Percentiles rank a stretch among this genome's conserved stretches.
Conservation (phyloP, 1,140 invertebrate species). For the Bicyclus anynana region DNA sequence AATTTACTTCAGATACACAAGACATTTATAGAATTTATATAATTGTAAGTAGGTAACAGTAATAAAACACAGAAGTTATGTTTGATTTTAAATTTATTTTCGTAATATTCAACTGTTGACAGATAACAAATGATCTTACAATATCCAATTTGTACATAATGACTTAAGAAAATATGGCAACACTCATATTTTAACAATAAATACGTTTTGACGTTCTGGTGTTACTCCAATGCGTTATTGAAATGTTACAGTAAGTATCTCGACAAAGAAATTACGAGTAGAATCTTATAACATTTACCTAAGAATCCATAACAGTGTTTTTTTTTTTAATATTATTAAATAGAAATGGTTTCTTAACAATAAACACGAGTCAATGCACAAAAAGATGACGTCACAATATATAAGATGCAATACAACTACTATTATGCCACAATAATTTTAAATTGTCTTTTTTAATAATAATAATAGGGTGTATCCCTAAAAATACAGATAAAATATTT, state of each 20-base stretch:
- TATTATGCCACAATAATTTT: constrained; percentile 48
- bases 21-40: too few species aligned
- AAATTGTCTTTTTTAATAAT: constrained; percentile 58
- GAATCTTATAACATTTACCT: constrained; percentile 9
- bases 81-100: constrained; percentile 72
- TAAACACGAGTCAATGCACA: constrained; percentile 33
- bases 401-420: constrained; percentile 41
- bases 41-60: too few species aligned
- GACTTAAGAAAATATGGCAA: constrained; percentile 77
- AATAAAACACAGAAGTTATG: constrained; percentile 41
- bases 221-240: constrained; percentile 31
- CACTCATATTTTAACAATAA: constrained; percentile 75
- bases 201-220: constrained; percentile 54
- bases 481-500: constrained; percentile 27
- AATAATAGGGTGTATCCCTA: constrained; percentile 43
- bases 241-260: constrained; percentile 23
- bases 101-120: constrained; percentile 76
- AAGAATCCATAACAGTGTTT: constrained; percentile 3
- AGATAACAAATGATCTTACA: constrained; percentile 76
- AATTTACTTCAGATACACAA: too few species aligned
- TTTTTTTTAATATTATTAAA: constrained; percentile 1
- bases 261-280: constrained; percentile 15
- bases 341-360: constrained; percentile 33
- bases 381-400: constrained; percentile 39
- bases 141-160: constrained; percentile 76